A percentile compares a stretch with the other conserved stretches of the same genome.
phyloP scores from a whole-genome alignment of 2,888 invertebrate species.

The Troilus luridus region DNA sequence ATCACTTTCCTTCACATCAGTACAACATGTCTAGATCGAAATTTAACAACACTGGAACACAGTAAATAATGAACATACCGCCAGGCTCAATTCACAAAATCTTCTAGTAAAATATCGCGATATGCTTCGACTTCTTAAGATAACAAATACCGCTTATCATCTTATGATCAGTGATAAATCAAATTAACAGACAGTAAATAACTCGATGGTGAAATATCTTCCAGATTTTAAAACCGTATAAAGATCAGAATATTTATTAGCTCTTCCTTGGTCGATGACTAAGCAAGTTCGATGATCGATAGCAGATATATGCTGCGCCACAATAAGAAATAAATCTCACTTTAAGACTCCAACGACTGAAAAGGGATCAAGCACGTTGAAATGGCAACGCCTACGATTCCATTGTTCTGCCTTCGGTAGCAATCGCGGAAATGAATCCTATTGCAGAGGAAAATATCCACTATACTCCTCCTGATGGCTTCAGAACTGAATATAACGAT shows the following conservation, averaged over 20 bases:
- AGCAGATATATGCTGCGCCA: background rate
- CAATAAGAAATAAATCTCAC: constrained; percentile 27
- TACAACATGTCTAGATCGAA: too few relatives aligned
- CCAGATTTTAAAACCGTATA: background rate
- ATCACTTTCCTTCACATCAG: too few relatives aligned
- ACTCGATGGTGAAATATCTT: background rate
- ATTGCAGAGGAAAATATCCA: background rate
- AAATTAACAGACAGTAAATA: background rate
- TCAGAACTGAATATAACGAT: background rate
- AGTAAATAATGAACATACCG: too few relatives aligned
- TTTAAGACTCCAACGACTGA: background rate
- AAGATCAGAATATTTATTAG: background rate
- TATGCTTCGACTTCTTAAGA: background rate
- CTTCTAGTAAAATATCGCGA: background rate
- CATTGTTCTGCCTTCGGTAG: constrained; percentile 38
- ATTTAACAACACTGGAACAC: too few relatives aligned
- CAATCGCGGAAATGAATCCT: constrained; percentile 1
- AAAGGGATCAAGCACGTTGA: constrained; percentile 5
- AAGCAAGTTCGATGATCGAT: background rate
- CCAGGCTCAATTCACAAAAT: background rate
- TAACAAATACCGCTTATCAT: background rate
- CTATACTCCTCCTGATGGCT: background rate
- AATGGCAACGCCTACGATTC: background rate
- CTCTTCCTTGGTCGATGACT: background rate
- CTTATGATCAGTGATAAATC: background rate